A percentile compares a stretch with the other conserved stretches of the same genome.
phyloP scores from a whole-genome alignment of 2,797 vertebrate species.

The Manis javanica region DNA sequence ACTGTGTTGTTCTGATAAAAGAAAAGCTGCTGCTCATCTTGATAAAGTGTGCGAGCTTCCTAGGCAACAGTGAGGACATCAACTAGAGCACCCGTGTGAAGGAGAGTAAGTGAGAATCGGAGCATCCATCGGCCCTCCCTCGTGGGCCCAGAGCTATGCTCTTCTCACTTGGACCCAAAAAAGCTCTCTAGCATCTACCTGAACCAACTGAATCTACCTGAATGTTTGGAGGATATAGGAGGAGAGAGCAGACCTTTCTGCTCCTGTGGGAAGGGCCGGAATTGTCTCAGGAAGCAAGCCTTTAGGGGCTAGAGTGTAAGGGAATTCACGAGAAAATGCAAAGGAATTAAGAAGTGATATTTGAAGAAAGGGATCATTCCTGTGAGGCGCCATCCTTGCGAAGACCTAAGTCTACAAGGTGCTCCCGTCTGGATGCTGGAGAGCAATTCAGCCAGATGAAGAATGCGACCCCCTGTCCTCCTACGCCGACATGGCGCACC shows the following conservation, averaged over 20 bases:
- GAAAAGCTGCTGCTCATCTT: neutral
- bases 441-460: neutral
- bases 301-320: neutral
- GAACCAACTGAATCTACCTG: neutral
- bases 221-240: neutral
- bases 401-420: neutral
- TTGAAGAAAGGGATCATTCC: neutral
- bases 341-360: neutral
- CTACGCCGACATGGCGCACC: neutral
- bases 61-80: accelerated
- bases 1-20: neutral
- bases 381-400: neutral
- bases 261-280: neutral
- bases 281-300: neutral
- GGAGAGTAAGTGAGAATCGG: accelerated
- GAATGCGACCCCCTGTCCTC: neutral
- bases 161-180: neutral
- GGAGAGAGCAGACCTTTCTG: neutral
- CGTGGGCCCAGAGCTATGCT: accelerated
- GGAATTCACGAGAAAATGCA: neutral
- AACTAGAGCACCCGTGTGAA: neutral
- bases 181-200: neutral
- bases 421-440: neutral
- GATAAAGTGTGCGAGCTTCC: neutral
- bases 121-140: neutral